These are phyloP conservation scores for Entelurus aequoreus DNA, from an alignment of 2,113 vertebrate genomes.

Conservation along the genomic window DNA sequence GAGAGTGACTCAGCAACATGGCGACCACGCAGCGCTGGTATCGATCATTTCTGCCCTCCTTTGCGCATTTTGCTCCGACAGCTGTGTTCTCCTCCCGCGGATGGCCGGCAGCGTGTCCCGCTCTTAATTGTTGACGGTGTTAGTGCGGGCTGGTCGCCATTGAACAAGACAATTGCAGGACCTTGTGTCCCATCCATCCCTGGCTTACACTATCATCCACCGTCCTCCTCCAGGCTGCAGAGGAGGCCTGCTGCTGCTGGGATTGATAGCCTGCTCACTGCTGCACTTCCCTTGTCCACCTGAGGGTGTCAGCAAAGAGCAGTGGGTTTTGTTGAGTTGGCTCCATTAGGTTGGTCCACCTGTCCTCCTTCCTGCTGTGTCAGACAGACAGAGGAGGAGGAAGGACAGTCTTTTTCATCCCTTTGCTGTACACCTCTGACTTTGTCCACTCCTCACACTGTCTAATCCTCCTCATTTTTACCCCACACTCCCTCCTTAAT, in stretches of 20 bases:
- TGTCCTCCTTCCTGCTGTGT: conserved; percentile 60
- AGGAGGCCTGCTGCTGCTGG: conserved; percentile 17
- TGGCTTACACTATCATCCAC: conserved; percentile 26
- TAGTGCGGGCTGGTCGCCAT: neutral
- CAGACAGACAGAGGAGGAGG: conserved; percentile 63
- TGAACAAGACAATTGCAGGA: conserved; percentile 2
- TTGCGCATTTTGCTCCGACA: neutral
- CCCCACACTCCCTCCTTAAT: conserved; percentile 67
- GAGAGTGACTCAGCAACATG: neutral
- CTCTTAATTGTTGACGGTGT: conserved; percentile 32
- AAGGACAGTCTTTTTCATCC: conserved; percentile 61
- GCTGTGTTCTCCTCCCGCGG: conserved; percentile 10
- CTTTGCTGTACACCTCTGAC: conserved; percentile 51
- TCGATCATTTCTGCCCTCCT: neutral
- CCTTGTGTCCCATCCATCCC: neutral
- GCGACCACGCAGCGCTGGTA: neutral
- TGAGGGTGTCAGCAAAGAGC: conserved; percentile 73
- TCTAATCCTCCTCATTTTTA: conserved; percentile 58
- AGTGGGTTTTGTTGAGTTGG: conserved; percentile 14
- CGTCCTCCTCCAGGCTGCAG: conserved; percentile 38
- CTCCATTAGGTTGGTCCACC: neutral
- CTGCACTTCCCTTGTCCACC: conserved; percentile 40
- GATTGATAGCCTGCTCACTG: conserved; percentile 37
- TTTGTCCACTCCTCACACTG: conserved; percentile 56
- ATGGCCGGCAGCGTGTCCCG: conserved; percentile 21